These are phyloP conservation scores for Caranx melampygus DNA, from an alignment of 2,113 vertebrate species.

Conservation along the genomic window DNA sequence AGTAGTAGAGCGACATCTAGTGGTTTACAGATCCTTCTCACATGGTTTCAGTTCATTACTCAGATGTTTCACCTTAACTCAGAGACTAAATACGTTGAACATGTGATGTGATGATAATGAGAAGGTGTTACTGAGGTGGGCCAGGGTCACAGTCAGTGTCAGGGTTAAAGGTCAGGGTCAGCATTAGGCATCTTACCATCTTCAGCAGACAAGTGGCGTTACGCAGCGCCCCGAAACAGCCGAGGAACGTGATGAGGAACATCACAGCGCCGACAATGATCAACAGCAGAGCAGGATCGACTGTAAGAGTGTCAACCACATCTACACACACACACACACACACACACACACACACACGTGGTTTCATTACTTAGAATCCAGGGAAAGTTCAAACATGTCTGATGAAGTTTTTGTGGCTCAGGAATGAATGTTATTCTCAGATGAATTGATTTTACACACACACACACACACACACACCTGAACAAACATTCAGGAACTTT, in stretches of 20 bases:
- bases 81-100: no score
- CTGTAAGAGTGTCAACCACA: slow-evolving; percentile 82
- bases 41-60: no score
- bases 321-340: slow-evolving; percentile 59
- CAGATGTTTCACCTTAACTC: no score
- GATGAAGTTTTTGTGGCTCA: not conserved
- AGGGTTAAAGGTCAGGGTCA: no score
- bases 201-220: slow-evolving; percentile 80
- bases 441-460: not conserved
- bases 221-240: slow-evolving; percentile 84
- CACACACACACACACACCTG: not conserved
- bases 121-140: no score
- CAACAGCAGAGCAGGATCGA: slow-evolving; percentile 84
- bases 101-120: no score
- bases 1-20: no score
- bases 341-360: not conserved
- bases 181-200: slow-evolving; percentile 40
- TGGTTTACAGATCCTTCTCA: no score
- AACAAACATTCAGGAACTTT: not conserved
- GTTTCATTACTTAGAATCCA: not conserved
- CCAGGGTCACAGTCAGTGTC: no score
- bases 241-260: slow-evolving; percentile 85
- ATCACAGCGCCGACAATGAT: slow-evolving; percentile 80
- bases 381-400: slow-evolving; percentile 45
- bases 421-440: slow-evolving; percentile 36